Evolutionary conservation across 2,797 vertebrate genomes (phyloP), one percentile per base, ranked within the genome.

Genomic region (Fistularia commersonii): DNA sequence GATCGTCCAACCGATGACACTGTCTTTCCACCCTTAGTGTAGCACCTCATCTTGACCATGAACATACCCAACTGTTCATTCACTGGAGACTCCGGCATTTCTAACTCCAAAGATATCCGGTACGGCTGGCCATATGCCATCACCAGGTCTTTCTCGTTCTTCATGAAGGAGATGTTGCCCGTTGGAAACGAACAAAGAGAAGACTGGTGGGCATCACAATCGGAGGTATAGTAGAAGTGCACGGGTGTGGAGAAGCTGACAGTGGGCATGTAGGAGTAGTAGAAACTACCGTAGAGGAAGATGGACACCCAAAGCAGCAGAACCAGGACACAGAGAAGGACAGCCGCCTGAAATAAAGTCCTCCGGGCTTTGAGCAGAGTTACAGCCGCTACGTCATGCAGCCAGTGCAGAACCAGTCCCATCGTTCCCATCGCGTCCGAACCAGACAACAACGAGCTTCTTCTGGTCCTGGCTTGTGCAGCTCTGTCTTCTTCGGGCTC

Each of bases 231-330:
- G 51, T 82, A 76, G 78, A 91, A 93, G 70, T 97, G 89, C 34
- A 95, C 93, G 0, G 94, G 93, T 34, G 92, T 93, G 62, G 92
- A 88, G 69, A 93, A 95, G 85, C 93, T 95, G 72, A 93, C 92
- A 0, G 91, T 91, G 5, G 95, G 95, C 93, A 97, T 95, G 79
- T 96, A 95, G 48, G 94, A 95, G 64, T 95, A 97, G 73, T 97
- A 97, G 85, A 97, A 97, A 77, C 93, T 95, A 32, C 94, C 95
- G 3, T 97, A 96, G 6, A 97, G 90, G 66, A 97, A 97, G 41
- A 96, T 72, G 5, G 95, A 92, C 51, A 95, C 89, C 95, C 95
- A 97, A 0, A 96, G 91, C 11, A 97, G 89, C 38, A 97, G 90
- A 7, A 92, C 67, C 7, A 94, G 48, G 31, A 84, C 89, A 23